Evolutionary conservation across 2,888 invertebrate genomes (phyloP).

Genomic region (Epistrophe grossulariae): DNA sequence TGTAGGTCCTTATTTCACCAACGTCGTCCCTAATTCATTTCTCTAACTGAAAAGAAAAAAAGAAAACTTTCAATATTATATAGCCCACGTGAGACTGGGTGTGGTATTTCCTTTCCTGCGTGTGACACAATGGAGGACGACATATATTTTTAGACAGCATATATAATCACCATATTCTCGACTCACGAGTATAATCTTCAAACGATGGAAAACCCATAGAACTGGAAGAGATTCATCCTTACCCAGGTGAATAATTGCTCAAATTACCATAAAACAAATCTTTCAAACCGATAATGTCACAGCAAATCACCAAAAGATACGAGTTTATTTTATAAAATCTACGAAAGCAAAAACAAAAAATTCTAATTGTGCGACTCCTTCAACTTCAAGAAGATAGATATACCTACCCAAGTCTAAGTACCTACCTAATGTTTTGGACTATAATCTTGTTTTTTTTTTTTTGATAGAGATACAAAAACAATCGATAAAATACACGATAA

Average conservation of each 20-base stretch:
- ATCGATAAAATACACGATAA: slow-evolving; percentile 59
- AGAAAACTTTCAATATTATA: slow-evolving; percentile 40
- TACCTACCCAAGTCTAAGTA: slow-evolving; percentile 3
- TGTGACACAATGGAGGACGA: slow-evolving; percentile 43
- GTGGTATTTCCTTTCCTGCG: slow-evolving; percentile 54
- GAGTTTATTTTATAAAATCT: slow-evolving; percentile 16
- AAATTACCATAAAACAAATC: slow-evolving; percentile 67
- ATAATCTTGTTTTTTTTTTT: neutral
- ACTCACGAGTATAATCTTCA: slow-evolving; percentile 28
- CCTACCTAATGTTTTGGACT: slow-evolving; percentile 47
- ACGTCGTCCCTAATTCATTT: slow-evolving; percentile 3
- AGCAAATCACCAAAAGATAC: slow-evolving; percentile 59
- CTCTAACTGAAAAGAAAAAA: slow-evolving; percentile 2
- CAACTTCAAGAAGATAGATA: slow-evolving; percentile 3
- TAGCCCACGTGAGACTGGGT: slow-evolving; percentile 71
- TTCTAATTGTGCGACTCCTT: slow-evolving; percentile 42
- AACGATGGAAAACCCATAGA: slow-evolving; percentile 44
- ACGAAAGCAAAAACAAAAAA: slow-evolving; percentile 16
- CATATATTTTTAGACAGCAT: slow-evolving; percentile 60
- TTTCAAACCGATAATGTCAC: slow-evolving; percentile 55
- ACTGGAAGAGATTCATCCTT: slow-evolving; percentile 54
- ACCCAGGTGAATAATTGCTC: slow-evolving; percentile 64
- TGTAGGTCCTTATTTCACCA: neutral
- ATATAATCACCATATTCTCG: slow-evolving; percentile 25
- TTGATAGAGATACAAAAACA: slow-evolving; percentile 47